These are phyloP conservation scores for Holacanthella duospinosa DNA, from an alignment of 2,888 invertebrate genomes.

Conservation along the genomic window DNA sequence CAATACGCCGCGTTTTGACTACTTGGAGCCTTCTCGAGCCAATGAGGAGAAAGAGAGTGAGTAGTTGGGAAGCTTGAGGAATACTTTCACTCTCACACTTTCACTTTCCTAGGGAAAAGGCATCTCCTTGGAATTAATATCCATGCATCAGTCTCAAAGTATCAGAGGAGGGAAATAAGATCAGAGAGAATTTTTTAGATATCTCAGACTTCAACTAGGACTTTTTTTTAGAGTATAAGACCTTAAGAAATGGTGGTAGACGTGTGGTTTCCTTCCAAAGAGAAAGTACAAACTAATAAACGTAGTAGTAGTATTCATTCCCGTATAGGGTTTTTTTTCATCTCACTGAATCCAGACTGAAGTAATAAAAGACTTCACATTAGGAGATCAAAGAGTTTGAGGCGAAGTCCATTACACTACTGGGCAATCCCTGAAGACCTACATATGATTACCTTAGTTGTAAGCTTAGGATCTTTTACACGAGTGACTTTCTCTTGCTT, in stretches of 20 bases:
- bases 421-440: background rate
- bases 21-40: too few species aligned
- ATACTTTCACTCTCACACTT: background rate
- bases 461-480: background rate
- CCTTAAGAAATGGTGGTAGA: too few species aligned
- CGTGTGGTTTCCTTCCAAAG: background rate
- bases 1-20: background rate
- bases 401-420: background rate
- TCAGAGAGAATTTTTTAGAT: background rate
- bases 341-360: background rate
- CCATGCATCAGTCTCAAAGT: background rate
- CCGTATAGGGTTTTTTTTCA: background rate
- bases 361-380: background rate
- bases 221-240: too few species aligned
- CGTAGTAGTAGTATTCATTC: background rate
- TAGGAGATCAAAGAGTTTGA: background rate
- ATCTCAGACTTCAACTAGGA: too few species aligned
- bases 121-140: background rate
- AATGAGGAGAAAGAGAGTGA: background rate
- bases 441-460: background rate
- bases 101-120: background rate
- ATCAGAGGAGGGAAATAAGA: background rate
- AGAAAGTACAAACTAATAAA: background rate
- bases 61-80: background rate
- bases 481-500: background rate